phyloP scores from a whole-genome alignment of 2,797 vertebrate genomes.

The Bradypodion ventrale region DNA sequence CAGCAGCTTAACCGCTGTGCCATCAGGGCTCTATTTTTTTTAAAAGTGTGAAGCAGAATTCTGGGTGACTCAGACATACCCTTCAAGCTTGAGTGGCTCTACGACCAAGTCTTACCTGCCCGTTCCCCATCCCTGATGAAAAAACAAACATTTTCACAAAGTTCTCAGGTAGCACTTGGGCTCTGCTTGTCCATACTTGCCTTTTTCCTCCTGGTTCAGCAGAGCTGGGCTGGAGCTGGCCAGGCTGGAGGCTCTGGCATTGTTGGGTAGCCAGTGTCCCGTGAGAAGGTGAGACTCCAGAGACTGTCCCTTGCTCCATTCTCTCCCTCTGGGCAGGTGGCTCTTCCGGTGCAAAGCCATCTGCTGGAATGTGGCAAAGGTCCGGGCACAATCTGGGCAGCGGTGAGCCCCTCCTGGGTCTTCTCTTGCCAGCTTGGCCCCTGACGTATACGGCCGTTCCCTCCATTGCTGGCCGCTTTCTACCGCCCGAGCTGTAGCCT shows the following conservation, averaged over 20 bases:
- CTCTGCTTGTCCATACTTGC: constrained; percentile 15
- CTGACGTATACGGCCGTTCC: constrained; percentile 73
- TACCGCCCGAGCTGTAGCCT: constrained; percentile 79
- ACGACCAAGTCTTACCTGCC: neutral
- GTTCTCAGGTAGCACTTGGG: neutral
- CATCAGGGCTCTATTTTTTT: too few relatives aligned
- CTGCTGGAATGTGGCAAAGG: constrained; percentile 74
- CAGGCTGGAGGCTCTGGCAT: constrained; percentile 12
- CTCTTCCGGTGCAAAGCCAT: constrained; percentile 66
- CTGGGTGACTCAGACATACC: neutral
- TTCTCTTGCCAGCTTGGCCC: constrained; percentile 71
- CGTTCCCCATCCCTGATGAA: neutral
- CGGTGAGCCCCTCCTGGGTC: constrained; percentile 51
- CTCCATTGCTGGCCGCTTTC: constrained; percentile 65
- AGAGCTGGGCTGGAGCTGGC: constrained; percentile 18
- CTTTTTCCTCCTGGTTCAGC: constrained; percentile 30
- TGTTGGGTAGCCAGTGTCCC: constrained; percentile 55
- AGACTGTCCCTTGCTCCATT: constrained; percentile 75
- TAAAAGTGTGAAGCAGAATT: neutral
- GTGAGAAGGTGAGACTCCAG: constrained; percentile 60
- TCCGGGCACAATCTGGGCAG: constrained; percentile 76
- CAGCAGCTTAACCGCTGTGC: too few relatives aligned
- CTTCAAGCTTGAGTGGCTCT: neutral
- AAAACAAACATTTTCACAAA: neutral
- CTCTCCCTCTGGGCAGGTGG: constrained; percentile 21